Base-by-base conservation (phyloP, 2,797 vertebrate species). In the Gallinago stenura region DNA sequence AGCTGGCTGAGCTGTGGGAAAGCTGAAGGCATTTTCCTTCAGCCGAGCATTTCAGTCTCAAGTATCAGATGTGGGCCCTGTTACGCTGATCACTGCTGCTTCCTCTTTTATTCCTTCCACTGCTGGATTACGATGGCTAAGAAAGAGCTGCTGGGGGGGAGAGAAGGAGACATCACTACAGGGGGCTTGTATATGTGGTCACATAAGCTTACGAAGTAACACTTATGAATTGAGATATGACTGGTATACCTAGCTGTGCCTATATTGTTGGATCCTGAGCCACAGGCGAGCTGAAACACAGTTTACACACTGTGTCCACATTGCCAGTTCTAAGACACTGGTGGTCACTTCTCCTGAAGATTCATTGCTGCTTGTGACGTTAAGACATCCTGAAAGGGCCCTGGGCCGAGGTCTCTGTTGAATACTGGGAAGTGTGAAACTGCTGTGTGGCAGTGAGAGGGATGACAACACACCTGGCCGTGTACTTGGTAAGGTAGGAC, bases 1-100 rank as follows among this genome's bases (percentile, higher is more conserved):
- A 90, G 80, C 94, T 95, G 80, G 24, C 17, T 70, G 56, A 80
- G 56, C 93, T 68, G 66, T 79, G 83, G 91, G 66, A 87, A 84
- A 41, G 60, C 77, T 87, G 60, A 90, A 90, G 58, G 68, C 57
- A 33, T 84, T 95, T 95, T 93, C 5, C 16, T 80, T 70, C 64
- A 90, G 51, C 68, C 88, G n/a, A 54, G 64, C n/a, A 33, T 78
- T 89, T 80, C 45, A 57, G 48, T 48, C 39, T 69, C 54, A 31
- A 37, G 51, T 35, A 60, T 79, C 45, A 82, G 51, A 25, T 68
- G 24, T 84, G 48, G 30, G 25, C 22, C 26, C 48, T 51, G 11
- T 56, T 90, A n/a, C 17, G 15, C 31, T 31, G 1, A 0, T 37
- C 0, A 0, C 25, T 65, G 61, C 54, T 79, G 17, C 24, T n/a